phyloP scores from a whole-genome alignment of 2,797 vertebrate species.

The Sarcophilus harrisii region DNA sequence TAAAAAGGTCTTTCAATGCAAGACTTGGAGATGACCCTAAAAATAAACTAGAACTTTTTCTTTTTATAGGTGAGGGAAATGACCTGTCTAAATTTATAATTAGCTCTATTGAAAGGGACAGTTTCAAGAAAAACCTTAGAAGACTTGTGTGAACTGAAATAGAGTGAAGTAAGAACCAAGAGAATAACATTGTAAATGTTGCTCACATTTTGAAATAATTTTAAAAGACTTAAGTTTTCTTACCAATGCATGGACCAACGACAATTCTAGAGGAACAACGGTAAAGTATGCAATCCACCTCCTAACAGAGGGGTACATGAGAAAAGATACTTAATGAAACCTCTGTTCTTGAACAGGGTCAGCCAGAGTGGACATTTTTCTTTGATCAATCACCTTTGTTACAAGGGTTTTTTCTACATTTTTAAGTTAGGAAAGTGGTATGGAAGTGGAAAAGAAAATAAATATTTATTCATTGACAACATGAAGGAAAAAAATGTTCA shows the following conservation, averaged over 20 bases:
- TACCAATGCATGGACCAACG: not conserved
- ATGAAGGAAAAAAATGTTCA: not conserved
- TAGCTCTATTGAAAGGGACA: not conserved
- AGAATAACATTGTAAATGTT: not conserved
- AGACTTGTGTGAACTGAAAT: not conserved
- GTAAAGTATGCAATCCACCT: not conserved
- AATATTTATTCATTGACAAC: not conserved
- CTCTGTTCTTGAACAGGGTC: not conserved
- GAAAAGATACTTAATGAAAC: not conserved
- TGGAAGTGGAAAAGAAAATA: not conserved
- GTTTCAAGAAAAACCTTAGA: not conserved
- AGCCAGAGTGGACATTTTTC: not conserved
- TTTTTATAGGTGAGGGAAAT: not conserved
- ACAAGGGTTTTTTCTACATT: not conserved
- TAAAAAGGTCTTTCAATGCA: not conserved
- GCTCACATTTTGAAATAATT: not conserved
- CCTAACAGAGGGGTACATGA: not conserved
- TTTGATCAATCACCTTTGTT: not conserved
- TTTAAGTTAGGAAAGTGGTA: not conserved
- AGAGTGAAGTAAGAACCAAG: not conserved
- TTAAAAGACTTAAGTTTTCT: not conserved
- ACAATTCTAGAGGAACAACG: not conserved
- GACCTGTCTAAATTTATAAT: not conserved
- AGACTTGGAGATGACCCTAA: not conserved
- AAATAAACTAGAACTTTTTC: not conserved